phyloP scores from a whole-genome alignment of 1,140 invertebrate genomes.

The Pogonus chalceus region DNA sequence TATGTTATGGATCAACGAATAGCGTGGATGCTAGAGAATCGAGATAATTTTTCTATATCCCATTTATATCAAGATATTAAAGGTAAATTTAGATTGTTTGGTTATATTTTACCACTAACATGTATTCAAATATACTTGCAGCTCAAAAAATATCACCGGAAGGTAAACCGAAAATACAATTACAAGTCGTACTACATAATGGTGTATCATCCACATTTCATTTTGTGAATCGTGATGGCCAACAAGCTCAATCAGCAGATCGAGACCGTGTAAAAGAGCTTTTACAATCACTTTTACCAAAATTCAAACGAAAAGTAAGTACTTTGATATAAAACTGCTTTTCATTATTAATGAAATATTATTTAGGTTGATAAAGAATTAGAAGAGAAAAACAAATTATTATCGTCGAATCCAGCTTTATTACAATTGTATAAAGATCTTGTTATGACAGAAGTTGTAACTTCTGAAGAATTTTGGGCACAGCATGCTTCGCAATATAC shows the following conservation, averaged over 20 bases:
- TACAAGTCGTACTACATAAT: slow-evolving; percentile 95
- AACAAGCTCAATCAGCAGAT: slow-evolving; percentile 75
- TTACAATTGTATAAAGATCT: slow-evolving; percentile 85
- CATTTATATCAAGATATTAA: slow-evolving; percentile 95
- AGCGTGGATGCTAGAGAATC: slow-evolving; percentile 90
- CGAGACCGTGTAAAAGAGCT: slow-evolving; percentile 90
- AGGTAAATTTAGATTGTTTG: slow-evolving; percentile 48
- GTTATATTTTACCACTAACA: not conserved
- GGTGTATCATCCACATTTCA: slow-evolving; percentile 94
- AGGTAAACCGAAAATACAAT: slow-evolving; percentile 94
- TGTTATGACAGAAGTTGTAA: slow-evolving; percentile 86
- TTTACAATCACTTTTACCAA: slow-evolving; percentile 84
- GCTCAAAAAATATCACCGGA: slow-evolving; percentile 98
- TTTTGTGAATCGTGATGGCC: slow-evolving; percentile 82
- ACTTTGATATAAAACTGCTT: not conserved
- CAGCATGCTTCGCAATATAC: slow-evolving; percentile 72
- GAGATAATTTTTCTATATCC: slow-evolving; percentile 82
- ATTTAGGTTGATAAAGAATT: slow-evolving; percentile 73
- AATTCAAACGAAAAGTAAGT: slow-evolving; percentile 74
- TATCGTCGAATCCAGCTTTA: slow-evolving; percentile 74
- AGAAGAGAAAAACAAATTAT: slow-evolving; percentile 76
- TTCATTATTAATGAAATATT: not conserved
- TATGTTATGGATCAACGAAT: slow-evolving; percentile 93
- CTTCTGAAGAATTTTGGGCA: slow-evolving; percentile 94
- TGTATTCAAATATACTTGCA: slow-evolving; percentile 35